Evolutionary conservation across 2,888 invertebrate genomes (phyloP).

Genomic region (Cerceris rybyensis): DNA sequence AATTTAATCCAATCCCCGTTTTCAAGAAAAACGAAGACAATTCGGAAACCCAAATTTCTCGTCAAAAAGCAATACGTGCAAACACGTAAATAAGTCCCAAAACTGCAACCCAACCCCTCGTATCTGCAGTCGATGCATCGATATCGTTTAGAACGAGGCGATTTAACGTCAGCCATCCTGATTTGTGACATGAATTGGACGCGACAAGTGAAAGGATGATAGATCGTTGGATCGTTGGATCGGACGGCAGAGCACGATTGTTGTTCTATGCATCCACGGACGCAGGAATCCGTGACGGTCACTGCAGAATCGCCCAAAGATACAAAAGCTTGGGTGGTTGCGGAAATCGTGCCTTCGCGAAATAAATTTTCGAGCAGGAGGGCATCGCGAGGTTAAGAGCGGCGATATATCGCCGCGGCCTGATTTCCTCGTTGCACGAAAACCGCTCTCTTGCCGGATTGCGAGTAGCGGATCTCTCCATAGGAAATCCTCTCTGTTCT

Average conservation of each 20-base stretch:
- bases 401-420: constrained; percentile 52
- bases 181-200: not conserved
- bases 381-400: constrained; percentile 31
- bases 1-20: too few relatives aligned
- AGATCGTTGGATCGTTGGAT: constrained; percentile 17
- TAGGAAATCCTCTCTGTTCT: constrained; percentile 28
- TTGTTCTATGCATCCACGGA: constrained; percentile 31
- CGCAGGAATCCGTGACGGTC: constrained; percentile 33
- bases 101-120: too few relatives aligned
- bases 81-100: too few relatives aligned
- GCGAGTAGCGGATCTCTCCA: not conserved
- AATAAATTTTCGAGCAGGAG: constrained; percentile 42
- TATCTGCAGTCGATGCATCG: not conserved
- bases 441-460: constrained; percentile 27
- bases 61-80: too few relatives aligned
- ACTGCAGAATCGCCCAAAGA: constrained; percentile 34
- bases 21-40: too few relatives aligned
- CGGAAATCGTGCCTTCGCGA: constrained; percentile 38
- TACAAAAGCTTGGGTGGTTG: constrained; percentile 39
- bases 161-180: not conserved
- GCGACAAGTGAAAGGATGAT: constrained; percentile 19
- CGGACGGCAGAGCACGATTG: not conserved
- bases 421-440: constrained; percentile 51
- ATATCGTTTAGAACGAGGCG: not conserved
- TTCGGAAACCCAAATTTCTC: too few relatives aligned